phyloP scores from a whole-genome alignment of 2,888 invertebrate species.

The Balanococcus diminutus region DNA sequence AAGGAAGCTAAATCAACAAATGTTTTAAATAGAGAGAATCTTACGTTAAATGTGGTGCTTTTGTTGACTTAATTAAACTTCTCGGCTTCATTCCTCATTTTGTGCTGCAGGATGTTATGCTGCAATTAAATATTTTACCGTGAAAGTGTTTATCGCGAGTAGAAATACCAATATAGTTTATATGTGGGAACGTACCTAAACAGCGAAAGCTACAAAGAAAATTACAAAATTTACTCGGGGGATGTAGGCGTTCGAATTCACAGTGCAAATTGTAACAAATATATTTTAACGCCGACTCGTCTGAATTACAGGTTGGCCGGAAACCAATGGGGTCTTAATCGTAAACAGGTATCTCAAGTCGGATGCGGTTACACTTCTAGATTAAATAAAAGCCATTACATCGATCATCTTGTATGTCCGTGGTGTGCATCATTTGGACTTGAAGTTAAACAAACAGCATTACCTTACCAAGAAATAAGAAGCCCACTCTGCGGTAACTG shows the following conservation, averaged over 20 bases:
- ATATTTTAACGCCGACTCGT: neutral
- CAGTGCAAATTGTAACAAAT: neutral
- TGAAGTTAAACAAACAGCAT: slow-evolving; percentile 12
- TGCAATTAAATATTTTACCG: slow-evolving; percentile 33
- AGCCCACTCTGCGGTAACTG: neutral
- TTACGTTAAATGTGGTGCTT: slow-evolving; percentile 14
- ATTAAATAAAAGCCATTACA: slow-evolving; percentile 41
- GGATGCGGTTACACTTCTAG: slow-evolving; percentile 26
- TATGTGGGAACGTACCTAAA: neutral
- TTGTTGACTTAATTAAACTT: slow-evolving; percentile 41
- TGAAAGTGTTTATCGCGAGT: slow-evolving; percentile 11
- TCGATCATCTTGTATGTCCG: slow-evolving; percentile 30
- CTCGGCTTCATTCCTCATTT: neutral
- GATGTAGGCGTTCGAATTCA: neutral
- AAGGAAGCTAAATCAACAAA: slow-evolving; percentile 18
- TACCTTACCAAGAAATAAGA: neutral
- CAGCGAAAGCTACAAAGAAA: neutral
- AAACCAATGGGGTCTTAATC: slow-evolving; percentile 11
- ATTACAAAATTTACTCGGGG: neutral
- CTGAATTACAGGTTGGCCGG: neutral
- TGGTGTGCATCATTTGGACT: neutral
- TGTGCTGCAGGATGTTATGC: slow-evolving; percentile 11
- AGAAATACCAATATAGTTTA: neutral
- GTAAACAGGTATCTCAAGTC: slow-evolving; percentile 39
- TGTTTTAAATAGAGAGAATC: neutral